Evolutionary conservation across 35 echinoderm and acorn worm species (phyloP).

Genomic region (Ophiothrix spiculata): DNA sequence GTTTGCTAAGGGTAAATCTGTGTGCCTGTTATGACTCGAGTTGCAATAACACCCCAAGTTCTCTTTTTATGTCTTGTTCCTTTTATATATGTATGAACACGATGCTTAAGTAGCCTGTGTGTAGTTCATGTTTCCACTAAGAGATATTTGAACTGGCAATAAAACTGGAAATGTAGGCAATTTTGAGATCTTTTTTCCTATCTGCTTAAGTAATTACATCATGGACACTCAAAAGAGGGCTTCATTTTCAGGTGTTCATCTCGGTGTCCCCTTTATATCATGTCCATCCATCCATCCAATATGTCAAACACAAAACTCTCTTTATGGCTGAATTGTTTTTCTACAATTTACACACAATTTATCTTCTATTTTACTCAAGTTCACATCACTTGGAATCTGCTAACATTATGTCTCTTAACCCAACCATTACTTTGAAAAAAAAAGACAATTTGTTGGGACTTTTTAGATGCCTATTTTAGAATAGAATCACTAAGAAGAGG

Average conservation of each 20-base stretch:
- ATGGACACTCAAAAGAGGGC: not conserved
- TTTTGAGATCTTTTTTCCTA: not conserved
- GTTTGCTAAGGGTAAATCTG: not conserved
- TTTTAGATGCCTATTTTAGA: too few species aligned
- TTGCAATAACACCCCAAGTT: not conserved
- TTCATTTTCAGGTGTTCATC: not conserved
- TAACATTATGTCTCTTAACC: not conserved
- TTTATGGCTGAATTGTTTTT: not conserved
- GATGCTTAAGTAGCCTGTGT: not conserved
- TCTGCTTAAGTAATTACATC: not conserved
- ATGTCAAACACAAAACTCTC: not conserved
- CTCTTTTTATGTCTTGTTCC: not conserved
- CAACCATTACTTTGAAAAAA: too few species aligned
- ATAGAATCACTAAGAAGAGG: too few species aligned
- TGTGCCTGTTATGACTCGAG: not conserved
- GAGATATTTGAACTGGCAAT: not conserved
- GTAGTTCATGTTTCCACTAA: not conserved
- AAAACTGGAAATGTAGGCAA: constrained; percentile 8
- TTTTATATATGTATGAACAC: not conserved
- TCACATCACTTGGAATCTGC: not conserved
- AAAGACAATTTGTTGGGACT: too few species aligned
- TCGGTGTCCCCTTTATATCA: not conserved
- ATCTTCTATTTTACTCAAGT: not conserved
- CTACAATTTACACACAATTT: constrained; percentile 6
- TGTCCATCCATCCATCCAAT: not conserved